Base-by-base conservation (phyloP, 2,113 vertebrate genomes). In the Machaerirhynchus nigripectus region DNA sequence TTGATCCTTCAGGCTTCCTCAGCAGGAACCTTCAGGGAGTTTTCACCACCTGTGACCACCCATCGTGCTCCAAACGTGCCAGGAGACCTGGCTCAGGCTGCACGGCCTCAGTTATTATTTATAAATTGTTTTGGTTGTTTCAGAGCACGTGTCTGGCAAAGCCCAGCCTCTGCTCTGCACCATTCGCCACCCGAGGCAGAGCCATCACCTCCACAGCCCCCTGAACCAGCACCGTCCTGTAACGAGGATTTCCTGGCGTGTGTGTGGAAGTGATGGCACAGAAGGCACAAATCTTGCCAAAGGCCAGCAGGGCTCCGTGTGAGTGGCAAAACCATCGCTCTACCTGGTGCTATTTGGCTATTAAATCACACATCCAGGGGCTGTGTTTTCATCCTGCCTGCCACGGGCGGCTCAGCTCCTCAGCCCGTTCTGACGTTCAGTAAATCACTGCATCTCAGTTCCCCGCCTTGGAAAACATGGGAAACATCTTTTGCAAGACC, bases 31-130 rank as follows among this genome's bases (percentile, higher is more conserved):
- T 70, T 6, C 39, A 3, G 0, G 26, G 82, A 50, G 39, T 56
- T 89, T 59, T 14, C 73, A 42, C 6, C 59, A 9, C 63, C 49
- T 14, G 37, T 37, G 33, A 64, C 42, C 31, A 20, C 31, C 78
- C 30, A 14, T 3, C 2, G 0, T 4, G 22, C 39, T 39, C n/a
- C 61, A 39, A 50, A 55, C 0, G 0, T 5, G 1, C 6, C 2
- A 35, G 50, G 24, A 77, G 37, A 15, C 6, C 68, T 3, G 5
- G 52, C 39, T 30, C 33, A 4, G 33, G 14, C 40, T 49, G 20
- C 24, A 40, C 21, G 17, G 15, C 84, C 33, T 8, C 46, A 13
- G 8, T 7, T 0, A 2, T 19, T 31, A 17, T 59, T 74, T 40
- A 28, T 5, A 35, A 10, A 0, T 0, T 1, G 49, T 5, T 56